Conservation (phyloP, 1,140 invertebrate genomes). For the Holcopasites calliopsidis region DNA sequence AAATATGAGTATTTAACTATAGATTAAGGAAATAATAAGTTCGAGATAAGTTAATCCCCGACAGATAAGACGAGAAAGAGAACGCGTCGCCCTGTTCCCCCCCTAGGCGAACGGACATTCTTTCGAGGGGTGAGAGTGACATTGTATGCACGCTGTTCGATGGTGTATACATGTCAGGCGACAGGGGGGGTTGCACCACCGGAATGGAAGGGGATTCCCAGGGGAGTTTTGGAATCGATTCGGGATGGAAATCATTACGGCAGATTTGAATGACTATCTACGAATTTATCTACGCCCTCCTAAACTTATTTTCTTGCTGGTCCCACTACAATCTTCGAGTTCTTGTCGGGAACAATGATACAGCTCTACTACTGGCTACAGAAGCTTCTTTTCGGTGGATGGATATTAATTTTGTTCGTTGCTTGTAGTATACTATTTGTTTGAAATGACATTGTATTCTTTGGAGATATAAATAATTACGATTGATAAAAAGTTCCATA, state of each 20-base stretch:
- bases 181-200: conserved; percentile 52
- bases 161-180: conserved; percentile 59
- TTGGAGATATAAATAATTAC: too few relatives aligned
- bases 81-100: conserved; percentile 44
- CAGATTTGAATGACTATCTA: conserved; percentile 79
- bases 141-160: conserved; percentile 69
- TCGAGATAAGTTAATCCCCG: conserved; percentile 79
- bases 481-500: too few relatives aligned
- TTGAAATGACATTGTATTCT: background rate
- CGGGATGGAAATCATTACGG: conserved; percentile 79
- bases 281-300: conserved; percentile 74
- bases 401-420: background rate
- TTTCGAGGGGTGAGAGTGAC: conserved; percentile 64
- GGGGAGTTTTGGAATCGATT: conserved; percentile 78
- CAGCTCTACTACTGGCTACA: conserved; percentile 40
- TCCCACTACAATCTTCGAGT: conserved; percentile 38
- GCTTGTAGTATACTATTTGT: background rate
- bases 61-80: conserved; percentile 75
- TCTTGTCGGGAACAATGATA: conserved; percentile 36
- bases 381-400: background rate
- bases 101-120: conserved; percentile 64
- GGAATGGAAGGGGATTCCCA: conserved; percentile 73
- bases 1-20: conserved; percentile 80
- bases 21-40: conserved; percentile 80
- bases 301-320: conserved; percentile 41